phyloP scores from a whole-genome alignment of 1,140 invertebrate genomes.

The Hormaphis cornu region DNA sequence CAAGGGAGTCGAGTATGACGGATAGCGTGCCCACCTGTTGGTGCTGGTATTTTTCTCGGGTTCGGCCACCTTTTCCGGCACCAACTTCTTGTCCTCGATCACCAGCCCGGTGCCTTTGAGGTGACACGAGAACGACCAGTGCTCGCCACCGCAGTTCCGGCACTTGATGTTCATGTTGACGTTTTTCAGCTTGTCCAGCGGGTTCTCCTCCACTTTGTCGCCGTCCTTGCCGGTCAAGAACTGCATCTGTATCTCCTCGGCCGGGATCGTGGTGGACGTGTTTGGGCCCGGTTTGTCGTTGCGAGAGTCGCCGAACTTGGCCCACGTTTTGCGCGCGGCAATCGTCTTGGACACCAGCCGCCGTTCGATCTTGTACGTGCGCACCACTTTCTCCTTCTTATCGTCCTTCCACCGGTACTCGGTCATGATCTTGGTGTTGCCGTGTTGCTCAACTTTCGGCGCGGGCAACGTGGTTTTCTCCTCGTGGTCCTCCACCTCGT shows the following conservation, averaged over 20 bases:
- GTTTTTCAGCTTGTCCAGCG: conserved; percentile 62
- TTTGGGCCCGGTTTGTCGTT: conserved; percentile 91
- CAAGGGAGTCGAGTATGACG: no score
- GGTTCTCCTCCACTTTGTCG: conserved; percentile 74
- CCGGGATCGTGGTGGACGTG: conserved; percentile 87
- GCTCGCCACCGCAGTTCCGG: conserved; percentile 88
- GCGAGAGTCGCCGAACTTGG: conserved; percentile 84
- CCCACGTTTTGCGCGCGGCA: conserved; percentile 82
- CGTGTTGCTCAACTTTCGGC: conserved; percentile 70
- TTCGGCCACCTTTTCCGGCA: background rate
- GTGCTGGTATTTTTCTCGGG: conserved; percentile 13
- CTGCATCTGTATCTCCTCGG: conserved; percentile 90
- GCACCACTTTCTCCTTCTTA: conserved; percentile 72
- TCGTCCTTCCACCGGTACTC: conserved; percentile 86
- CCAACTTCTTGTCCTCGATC: conserved; percentile 8
- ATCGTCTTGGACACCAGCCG: conserved; percentile 85
- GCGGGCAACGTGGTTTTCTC: conserved; percentile 63
- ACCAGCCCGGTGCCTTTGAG: conserved; percentile 67
- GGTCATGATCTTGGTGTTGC: conserved; percentile 78
- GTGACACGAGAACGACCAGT: conserved; percentile 95
- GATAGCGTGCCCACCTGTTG: no score
- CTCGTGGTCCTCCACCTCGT: conserved; percentile 69
- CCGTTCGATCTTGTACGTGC: conserved; percentile 85
- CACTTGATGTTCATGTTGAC: conserved; percentile 82
- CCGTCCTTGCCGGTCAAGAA: conserved; percentile 78